Base-by-base conservation (phyloP, 2,888 invertebrate species). In the Pandemis cinnamomeana region DNA sequence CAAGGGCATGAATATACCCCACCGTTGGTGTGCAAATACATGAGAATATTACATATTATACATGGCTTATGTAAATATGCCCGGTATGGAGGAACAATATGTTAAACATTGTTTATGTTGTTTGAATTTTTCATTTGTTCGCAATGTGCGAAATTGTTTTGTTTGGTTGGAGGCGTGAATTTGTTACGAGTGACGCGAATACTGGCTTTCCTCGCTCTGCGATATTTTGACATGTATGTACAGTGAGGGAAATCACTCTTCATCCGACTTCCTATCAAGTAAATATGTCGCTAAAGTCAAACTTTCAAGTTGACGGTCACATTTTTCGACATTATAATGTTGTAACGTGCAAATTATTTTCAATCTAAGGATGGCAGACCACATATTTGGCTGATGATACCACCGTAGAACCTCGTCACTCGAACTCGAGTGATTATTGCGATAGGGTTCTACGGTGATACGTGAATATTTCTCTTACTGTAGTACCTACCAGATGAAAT, bases 1-100 rank as follows among this genome's bases (percentile, higher is more conserved):
- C 92, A 93, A 90, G 92, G 94, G 93, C 80, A 80, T 87, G 58
- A 88, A 87, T 85, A 88, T 86, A 85, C 81, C 82, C 84, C 84
- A 75, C 68, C 80, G 78, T 77, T 78, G 80, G 77, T 64, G 75
- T 80, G 78, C 81, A 82, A 82, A 85, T 79, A 84, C 79, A 80
- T 80, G 79, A 77, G 79, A 80, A 82, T 79, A 80, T 78, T 80
- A 86, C 81, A 86, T 85, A 84, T 58, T 85, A 84, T 58, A 58
- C 58, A 58, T 27, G 58, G 79, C 80, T 80, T 82, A 79, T 79
- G 83, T 85, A 89, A 88, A 88, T 86, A 88, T 81, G 81, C 78
- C 78, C 78, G 77, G 75, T 72, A 75, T 78, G 76, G 71, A 77
- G 77, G 80, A 77, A 79, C 77, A 80, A 82, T 86, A 83, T 86